Conservation (phyloP, 92 coral and sea anemone species). For the Scolanthus callimorphus region DNA sequence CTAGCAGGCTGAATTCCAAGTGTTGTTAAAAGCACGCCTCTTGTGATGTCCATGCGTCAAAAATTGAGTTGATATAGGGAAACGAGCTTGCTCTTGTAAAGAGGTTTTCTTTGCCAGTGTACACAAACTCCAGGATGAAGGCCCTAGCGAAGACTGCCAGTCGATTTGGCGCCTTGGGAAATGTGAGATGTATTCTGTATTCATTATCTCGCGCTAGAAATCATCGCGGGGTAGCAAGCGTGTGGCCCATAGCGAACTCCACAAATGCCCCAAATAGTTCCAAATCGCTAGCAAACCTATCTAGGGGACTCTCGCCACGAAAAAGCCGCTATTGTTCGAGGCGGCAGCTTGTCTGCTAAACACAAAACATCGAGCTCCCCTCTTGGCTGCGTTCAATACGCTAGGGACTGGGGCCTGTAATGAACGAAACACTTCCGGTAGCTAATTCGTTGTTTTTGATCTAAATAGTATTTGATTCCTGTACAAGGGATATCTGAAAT, state of each 20-base stretch:
- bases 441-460: background rate
- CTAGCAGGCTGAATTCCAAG: too few species aligned
- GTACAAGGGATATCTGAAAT: conserved; percentile 1
- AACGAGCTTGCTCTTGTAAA: background rate
- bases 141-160: conserved; percentile 4
- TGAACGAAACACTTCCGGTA: conserved; percentile 70
- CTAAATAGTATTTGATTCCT: background rate
- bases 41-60: too few species aligned
- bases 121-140: background rate
- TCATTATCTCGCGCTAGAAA: background rate
- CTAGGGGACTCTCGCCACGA: conserved; percentile 66
- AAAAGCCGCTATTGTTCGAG: conserved; percentile 64
- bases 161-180: background rate
- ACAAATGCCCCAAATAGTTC: conserved; percentile 64
- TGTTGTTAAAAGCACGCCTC: too few species aligned
- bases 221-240: conserved; percentile 61
- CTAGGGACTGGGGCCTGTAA: conserved; percentile 63
- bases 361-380: conserved; percentile 78
- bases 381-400: conserved; percentile 47
- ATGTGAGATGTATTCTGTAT: background rate
- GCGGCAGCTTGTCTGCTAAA: conserved; percentile 91
- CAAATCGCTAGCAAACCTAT: conserved; percentile 78
- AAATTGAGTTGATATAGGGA: too few species aligned
- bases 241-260: too few species aligned
- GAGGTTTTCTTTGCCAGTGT: background rate